A percentile compares a stretch with the other conserved stretches of the same genome.
Evolutionary conservation across 92 coral and sea anemone species (phyloP).

Genomic region (Actinostola sp.): DNA sequence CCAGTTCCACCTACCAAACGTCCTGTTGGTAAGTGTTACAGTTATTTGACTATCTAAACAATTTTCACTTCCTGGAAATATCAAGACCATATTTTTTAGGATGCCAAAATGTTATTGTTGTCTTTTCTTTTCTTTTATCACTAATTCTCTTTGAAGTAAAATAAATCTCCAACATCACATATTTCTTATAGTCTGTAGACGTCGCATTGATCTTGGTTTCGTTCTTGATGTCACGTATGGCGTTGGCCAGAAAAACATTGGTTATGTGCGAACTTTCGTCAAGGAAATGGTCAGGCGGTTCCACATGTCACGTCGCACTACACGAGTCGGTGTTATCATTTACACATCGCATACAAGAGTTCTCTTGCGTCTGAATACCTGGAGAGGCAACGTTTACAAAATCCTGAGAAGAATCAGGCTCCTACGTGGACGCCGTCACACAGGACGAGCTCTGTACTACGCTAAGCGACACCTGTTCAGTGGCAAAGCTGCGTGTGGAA

Average conservation of each 20-base stretch:
- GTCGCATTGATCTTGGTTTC: slow-evolving; percentile 67
- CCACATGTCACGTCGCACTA: slow-evolving; percentile 41
- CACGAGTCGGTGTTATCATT: slow-evolving; percentile 60
- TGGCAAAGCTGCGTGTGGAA: slow-evolving; percentile 43
- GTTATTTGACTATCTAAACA: not conserved
- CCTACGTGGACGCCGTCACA: slow-evolving; percentile 23
- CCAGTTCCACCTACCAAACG: slow-evolving; percentile 37
- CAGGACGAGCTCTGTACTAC: slow-evolving; percentile 51
- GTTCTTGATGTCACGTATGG: slow-evolving; percentile 54
- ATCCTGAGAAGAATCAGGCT: slow-evolving; percentile 24
- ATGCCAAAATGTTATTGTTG: too few species aligned
- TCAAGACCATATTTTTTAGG: not conserved
- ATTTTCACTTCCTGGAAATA: too few species aligned
- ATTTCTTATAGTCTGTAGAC: slow-evolving; percentile 52
- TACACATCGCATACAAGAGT: slow-evolving; percentile 49
- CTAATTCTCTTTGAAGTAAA: too few species aligned
- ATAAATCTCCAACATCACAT: not conserved
- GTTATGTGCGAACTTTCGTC: slow-evolving; percentile 43
- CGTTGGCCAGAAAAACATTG: slow-evolving; percentile 34
- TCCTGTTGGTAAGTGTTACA: slow-evolving; percentile 36
- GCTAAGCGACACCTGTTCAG: slow-evolving; percentile 32
- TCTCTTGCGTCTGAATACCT: slow-evolving; percentile 35
- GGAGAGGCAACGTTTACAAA: slow-evolving; percentile 31
- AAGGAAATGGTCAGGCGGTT: slow-evolving; percentile 67
- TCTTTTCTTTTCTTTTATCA: too few species aligned